Evolutionary conservation across 2,797 vertebrate genomes (phyloP).

Genomic region (Apogon hyalosoma): DNA sequence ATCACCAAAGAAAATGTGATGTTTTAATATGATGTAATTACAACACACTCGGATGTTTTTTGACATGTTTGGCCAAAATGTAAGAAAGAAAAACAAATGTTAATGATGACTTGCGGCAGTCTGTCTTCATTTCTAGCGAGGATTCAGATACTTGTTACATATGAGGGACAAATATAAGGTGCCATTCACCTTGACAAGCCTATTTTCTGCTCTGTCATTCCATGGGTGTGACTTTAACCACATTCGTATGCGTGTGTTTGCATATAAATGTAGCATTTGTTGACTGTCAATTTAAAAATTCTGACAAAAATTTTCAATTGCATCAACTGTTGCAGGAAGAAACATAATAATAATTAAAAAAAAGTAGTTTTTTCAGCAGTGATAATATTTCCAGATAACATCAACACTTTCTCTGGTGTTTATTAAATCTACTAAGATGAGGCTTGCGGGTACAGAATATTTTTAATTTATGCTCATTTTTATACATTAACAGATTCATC

Average conservation of each 20-base stretch:
- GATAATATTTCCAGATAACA: conserved; percentile 2
- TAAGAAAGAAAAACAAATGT: conserved; percentile 29
- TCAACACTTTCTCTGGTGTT: conserved; percentile 9
- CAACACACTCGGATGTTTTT: conserved; percentile 8
- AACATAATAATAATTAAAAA: conserved; percentile 38
- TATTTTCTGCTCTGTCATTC: conserved; percentile 83
- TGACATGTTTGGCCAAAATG: conserved; percentile 17
- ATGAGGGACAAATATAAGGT: conserved; percentile 77
- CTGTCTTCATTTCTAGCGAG: conserved; percentile 69
- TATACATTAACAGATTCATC: conserved; percentile 23
- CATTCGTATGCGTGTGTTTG: conserved; percentile 67
- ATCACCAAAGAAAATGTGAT: conserved; percentile 5
- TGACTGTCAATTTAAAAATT: conserved; percentile 25
- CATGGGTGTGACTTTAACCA: conserved; percentile 67
- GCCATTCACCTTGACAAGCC: conserved; percentile 81
- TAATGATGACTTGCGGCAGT: conserved; percentile 37
- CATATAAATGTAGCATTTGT: conserved; percentile 32
- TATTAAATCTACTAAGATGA: conserved; percentile 9
- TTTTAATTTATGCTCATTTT: conserved; percentile 31
- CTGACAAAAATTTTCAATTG: conserved; percentile 12
- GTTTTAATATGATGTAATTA: conserved; percentile 27
- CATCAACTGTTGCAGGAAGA: conserved; percentile 2
- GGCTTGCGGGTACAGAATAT: background rate
- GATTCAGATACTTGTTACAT: conserved; percentile 74
- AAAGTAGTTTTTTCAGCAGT: too few species aligned